Evolutionary conservation across 2,113 vertebrate genomes (phyloP), one percentile per base, ranked within the genome.

Genomic region (Carassius carassius): DNA sequence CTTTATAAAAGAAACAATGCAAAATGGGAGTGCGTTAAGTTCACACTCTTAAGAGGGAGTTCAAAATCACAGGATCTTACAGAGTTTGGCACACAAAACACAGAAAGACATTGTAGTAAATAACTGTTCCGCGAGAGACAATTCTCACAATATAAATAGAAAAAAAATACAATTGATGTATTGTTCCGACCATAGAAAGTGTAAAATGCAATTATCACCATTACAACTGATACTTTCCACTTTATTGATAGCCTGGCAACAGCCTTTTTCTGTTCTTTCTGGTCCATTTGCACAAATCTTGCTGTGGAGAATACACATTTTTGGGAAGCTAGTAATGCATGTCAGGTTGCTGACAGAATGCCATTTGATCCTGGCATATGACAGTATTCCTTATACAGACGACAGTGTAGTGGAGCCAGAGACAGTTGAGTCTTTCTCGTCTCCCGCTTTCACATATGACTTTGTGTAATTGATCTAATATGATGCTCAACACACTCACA

Each of bases 351-450:
- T 79, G 25, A 81, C 54, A 80, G 65, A 85, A 56, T 17, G 56
- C 77, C 54, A 79, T 85, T 85, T 85, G 77, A 58, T 72, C 76
- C 84, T 85, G 63, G 76, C 29, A 56, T 85, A 72, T 73, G 49
- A 73, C 3, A 35, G 29, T 29, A 78, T 80, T 78, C 77, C 84
- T 79, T 54, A 44, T 44, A 69, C n/a, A 47, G 83, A 58, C 70
- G 37, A 74, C 49, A 72, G 13, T 29, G 56, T 41, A 44, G 70
- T 44, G 51, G 41, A 83, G 81, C 54, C 81, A 62, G 72, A 62
- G 82, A 47, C 51, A 85, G 83, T 72, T 84, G 82, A 54, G 17
- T 78, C 3, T 54, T 60, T 56, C 51, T 70, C 12, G 17, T 41
- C 65, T 79, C 84, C 51, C n/a, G 10, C 29, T 80, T 79, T 85